These are phyloP conservation scores for Choristoneura fumiferana DNA, from an alignment of 1,140 invertebrate species.

Conservation along the genomic window DNA sequence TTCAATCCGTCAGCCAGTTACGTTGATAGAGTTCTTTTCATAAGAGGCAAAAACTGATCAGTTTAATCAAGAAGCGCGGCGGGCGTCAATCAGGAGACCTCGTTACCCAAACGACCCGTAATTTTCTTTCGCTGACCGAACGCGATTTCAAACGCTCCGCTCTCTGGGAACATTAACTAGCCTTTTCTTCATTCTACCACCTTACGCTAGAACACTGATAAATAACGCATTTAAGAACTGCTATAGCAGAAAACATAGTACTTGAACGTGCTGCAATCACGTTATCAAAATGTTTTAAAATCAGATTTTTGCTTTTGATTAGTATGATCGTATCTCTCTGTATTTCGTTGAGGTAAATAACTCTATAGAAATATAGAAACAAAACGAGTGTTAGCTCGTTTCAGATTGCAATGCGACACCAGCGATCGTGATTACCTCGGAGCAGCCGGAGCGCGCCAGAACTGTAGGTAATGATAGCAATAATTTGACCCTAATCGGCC, in stretches of 20 bases:
- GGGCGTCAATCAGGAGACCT: slow-evolving; percentile 62
- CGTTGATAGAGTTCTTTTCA: slow-evolving; percentile 61
- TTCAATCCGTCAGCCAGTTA: slow-evolving; percentile 33
- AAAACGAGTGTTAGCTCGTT: slow-evolving; percentile 20
- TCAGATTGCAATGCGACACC: slow-evolving; percentile 49
- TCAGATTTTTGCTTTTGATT: too few relatives aligned
- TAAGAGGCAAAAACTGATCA: slow-evolving; percentile 69
- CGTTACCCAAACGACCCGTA: slow-evolving; percentile 68
- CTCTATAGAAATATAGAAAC: too few relatives aligned
- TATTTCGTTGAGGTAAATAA: too few relatives aligned
- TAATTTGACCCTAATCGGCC: slow-evolving; percentile 72
- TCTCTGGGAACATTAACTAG: not conserved
- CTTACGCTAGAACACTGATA: not conserved
- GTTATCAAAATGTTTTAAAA: too few relatives aligned
- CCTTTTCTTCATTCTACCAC: not conserved
- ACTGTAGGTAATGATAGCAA: slow-evolving; percentile 64
- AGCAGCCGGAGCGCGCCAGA: slow-evolving; percentile 40
- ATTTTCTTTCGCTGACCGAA: slow-evolving; percentile 69
- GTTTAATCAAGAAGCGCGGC: slow-evolving; percentile 61
- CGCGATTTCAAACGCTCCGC: slow-evolving; percentile 48
- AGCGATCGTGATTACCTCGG: slow-evolving; percentile 54
- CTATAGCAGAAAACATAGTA: too few relatives aligned
- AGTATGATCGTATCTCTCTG: too few relatives aligned
- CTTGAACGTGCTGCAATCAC: too few relatives aligned
- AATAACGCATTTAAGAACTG: too few relatives aligned